Evolutionary conservation across 2,113 vertebrate genomes (phyloP).

Genomic region (Leptocoma aspasia): DNA sequence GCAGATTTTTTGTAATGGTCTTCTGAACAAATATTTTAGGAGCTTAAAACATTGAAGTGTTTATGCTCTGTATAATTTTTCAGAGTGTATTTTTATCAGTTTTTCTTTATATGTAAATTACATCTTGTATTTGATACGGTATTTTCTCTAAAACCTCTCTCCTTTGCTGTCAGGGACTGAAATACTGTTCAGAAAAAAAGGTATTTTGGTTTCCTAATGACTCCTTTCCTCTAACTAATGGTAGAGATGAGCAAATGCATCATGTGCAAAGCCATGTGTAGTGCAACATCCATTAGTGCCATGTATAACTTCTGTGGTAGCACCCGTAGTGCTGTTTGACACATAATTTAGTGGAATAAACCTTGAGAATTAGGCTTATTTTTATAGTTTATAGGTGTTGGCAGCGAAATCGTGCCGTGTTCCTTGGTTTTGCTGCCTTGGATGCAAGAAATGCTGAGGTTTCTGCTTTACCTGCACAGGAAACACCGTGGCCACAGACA

Average conservation of each 20-base stretch:
- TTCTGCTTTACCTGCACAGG: slow-evolving; percentile 64
- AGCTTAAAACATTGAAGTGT: not conserved
- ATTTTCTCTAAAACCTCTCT: slow-evolving; percentile 10
- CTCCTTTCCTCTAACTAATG: not conserved
- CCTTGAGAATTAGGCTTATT: not conserved
- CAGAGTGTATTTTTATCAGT: not conserved
- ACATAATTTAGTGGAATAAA: not conserved
- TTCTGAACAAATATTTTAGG: not conserved
- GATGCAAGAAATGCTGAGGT: not conserved
- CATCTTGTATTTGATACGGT: not conserved
- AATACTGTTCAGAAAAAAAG: slow-evolving; percentile 38
- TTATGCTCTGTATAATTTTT: not conserved
- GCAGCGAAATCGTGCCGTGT: not conserved
- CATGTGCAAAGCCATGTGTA: not conserved
- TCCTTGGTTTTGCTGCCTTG: not conserved
- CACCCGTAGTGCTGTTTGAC: not conserved
- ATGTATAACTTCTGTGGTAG: not conserved
- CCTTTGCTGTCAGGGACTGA: slow-evolving; percentile 36
- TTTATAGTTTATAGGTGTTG: not conserved
- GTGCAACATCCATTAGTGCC: not conserved
- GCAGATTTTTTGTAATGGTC: not conserved
- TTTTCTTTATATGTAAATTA: not conserved
- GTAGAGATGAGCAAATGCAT: not conserved
- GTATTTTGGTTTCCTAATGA: not conserved
- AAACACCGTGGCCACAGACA: slow-evolving; percentile 84